Percentiles rank a stretch among this genome's conserved stretches.
Conservation (phyloP, 2,888 invertebrate genomes). For the Pyrochroa serraticornis region DNA sequence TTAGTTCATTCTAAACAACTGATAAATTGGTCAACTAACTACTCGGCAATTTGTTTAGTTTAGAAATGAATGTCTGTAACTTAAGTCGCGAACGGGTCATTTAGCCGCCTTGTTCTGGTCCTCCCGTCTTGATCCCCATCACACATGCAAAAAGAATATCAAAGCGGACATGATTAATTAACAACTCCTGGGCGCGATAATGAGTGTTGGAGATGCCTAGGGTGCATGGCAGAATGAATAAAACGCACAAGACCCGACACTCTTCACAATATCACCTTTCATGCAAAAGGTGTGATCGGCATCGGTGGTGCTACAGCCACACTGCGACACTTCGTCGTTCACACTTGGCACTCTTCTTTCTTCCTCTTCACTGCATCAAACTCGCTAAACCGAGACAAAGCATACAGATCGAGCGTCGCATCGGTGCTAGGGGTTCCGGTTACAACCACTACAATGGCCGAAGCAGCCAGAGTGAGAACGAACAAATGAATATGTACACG, state of each 20-base stretch:
- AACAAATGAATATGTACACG: slow-evolving; percentile 40
- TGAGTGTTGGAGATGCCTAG: slow-evolving; percentile 23
- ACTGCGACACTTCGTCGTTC: slow-evolving; percentile 30
- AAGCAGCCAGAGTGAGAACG: slow-evolving; percentile 34
- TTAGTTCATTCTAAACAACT: background rate
- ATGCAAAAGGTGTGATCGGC: slow-evolving; percentile 34
- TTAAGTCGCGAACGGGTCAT: background rate
- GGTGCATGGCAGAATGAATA: slow-evolving; percentile 19
- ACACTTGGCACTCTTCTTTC: slow-evolving; percentile 30
- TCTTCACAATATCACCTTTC: slow-evolving; percentile 28
- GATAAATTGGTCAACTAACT: slow-evolving; percentile 3
- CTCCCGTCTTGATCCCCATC: no score
- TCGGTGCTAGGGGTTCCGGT: slow-evolving; percentile 34
- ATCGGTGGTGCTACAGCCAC: slow-evolving; percentile 18
- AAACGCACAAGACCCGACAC: slow-evolving; percentile 24
- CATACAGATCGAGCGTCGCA: slow-evolving; percentile 26
- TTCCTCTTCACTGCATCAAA: slow-evolving; percentile 25
- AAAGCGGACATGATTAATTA: slow-evolving; percentile 28
- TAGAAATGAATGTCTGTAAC: background rate
- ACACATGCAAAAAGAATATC: background rate
- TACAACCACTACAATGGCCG: slow-evolving; percentile 33
- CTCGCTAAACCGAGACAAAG: slow-evolving; percentile 34
- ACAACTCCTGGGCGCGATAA: slow-evolving; percentile 22
- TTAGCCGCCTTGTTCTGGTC: no score
- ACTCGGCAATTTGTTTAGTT: background rate